Conservation (phyloP, 2,113 vertebrate species). For the Phyllostomus discolor region DNA sequence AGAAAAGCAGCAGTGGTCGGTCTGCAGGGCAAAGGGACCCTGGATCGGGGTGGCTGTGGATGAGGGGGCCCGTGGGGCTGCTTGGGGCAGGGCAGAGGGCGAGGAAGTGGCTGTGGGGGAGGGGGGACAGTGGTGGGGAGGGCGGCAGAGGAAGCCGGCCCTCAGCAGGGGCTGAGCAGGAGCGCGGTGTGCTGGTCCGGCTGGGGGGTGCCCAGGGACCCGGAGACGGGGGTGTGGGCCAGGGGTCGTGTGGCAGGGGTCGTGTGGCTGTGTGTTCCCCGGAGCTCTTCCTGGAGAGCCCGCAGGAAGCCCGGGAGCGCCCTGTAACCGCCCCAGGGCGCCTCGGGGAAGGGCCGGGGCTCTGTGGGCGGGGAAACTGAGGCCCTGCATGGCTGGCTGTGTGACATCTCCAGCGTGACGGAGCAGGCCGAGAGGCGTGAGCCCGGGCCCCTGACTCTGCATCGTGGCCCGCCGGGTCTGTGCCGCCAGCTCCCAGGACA, state of each 20-base stretch:
- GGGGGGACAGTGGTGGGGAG: too few relatives aligned
- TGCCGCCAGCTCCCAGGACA: background rate
- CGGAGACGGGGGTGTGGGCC: too few relatives aligned
- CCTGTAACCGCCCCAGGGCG: background rate
- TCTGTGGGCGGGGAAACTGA: background rate
- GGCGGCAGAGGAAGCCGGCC: background rate
- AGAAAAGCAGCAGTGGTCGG: background rate
- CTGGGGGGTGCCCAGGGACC: background rate
- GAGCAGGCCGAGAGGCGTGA: background rate
- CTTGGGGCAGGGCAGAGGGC: background rate
- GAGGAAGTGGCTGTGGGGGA: too few relatives aligned
- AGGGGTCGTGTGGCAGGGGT: too few relatives aligned
- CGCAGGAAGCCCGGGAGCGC: background rate
- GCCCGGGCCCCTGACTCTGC: background rate
- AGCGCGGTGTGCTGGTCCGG: background rate
- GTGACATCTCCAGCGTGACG: background rate
- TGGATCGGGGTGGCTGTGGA: background rate
- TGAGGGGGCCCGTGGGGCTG: background rate
- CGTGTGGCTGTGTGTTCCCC: background rate
- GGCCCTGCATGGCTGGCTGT: background rate
- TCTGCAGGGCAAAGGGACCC: background rate
- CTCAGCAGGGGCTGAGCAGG: background rate
- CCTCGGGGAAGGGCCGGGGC: background rate
- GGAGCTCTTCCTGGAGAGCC: background rate
- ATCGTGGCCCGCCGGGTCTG: rapidly evolving